Evolutionary conservation across 2,113 vertebrate species (phyloP).

Genomic region (Vidua macroura): DNA sequence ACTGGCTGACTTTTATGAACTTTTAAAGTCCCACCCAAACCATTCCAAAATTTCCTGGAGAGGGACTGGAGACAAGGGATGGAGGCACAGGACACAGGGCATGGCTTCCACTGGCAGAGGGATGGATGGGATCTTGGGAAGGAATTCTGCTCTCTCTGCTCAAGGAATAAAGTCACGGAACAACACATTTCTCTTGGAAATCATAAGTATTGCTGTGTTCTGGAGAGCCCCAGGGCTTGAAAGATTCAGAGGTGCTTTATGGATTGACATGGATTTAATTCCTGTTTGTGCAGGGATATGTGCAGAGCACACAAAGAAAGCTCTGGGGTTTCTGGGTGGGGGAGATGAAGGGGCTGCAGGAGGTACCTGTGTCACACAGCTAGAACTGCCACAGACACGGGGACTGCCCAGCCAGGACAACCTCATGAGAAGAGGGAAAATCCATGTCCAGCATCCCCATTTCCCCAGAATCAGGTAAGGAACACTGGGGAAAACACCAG

Average conservation of each 20-base stretch:
- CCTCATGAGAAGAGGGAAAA: accelerated
- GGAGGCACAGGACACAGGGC: not conserved
- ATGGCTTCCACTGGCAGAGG: not conserved
- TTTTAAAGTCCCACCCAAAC: not conserved
- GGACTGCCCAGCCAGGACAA: not conserved
- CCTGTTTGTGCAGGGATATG: accelerated
- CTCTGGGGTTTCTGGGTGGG: accelerated
- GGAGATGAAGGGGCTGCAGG: not conserved
- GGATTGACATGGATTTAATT: accelerated
- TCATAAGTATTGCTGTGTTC: accelerated
- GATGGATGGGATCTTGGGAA: not conserved
- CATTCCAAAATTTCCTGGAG: not conserved
- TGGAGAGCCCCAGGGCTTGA: not conserved
- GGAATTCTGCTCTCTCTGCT: not conserved
- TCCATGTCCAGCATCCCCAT: accelerated
- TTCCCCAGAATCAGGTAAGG: not conserved
- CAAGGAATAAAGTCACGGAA: not conserved
- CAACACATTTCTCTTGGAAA: not conserved
- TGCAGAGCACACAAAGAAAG: accelerated
- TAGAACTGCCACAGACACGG: accelerated
- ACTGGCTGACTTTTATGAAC: not conserved
- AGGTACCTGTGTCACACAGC: accelerated
- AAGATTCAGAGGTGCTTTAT: not conserved
- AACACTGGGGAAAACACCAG: accelerated
- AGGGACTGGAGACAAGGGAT: not conserved